Base-by-base conservation (phyloP, 92 coral and sea anemone genomes). In the Virgularia gustaviana region DNA sequence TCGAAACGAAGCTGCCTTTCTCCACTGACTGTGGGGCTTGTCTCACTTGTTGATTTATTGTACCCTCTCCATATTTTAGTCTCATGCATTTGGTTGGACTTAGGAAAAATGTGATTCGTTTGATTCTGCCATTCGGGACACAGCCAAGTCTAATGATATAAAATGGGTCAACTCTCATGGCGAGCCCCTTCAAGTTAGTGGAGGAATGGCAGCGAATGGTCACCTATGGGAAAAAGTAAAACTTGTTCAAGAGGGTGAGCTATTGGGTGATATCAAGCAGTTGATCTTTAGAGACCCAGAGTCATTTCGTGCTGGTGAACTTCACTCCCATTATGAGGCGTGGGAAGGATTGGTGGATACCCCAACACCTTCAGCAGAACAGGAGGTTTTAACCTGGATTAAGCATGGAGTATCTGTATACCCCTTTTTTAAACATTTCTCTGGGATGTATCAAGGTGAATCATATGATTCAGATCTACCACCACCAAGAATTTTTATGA, bases 1-100 rank as follows among this genome's bases (percentile, higher is more conserved):
- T 49, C 22, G 23, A 49, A 20, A 16, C 22, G 56, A 27, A 3
- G 22, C 22, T 20, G n/a, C 56, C 56, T 49, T 16, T 27, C 19
- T 49, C 56, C 56, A 27, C 19, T 16, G 56, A 49, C 56, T 12
- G 13, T 5, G 56, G 56, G 56, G 56, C 56, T 49, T 49, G 56
- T 12, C 56, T 16, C n/a, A n/a, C n/a, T n/a, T n/a, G n/a, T n/a
- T n/a, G n/a, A 3, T 49, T 4, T 6, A 16, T 49, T 3, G 19
- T 49, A 16, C 3, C 56, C 6, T 49, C 56, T 3, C 22, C 23
- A 6, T 49, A 5, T 49, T 49, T 49, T 49, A 3, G 6, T 5
- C 23, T 49, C 5, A 5, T 16, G 3, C 23, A 5, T 16, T 49
- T 49, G 56, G 56, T 49, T 27, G 19, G n/a, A n/a, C n/a, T n/a